A percentile compares a stretch with the other conserved stretches of the same genome.
These are phyloP conservation scores for Jacana jacana DNA, from an alignment of 2,113 vertebrate genomes.

Conservation along the genomic window DNA sequence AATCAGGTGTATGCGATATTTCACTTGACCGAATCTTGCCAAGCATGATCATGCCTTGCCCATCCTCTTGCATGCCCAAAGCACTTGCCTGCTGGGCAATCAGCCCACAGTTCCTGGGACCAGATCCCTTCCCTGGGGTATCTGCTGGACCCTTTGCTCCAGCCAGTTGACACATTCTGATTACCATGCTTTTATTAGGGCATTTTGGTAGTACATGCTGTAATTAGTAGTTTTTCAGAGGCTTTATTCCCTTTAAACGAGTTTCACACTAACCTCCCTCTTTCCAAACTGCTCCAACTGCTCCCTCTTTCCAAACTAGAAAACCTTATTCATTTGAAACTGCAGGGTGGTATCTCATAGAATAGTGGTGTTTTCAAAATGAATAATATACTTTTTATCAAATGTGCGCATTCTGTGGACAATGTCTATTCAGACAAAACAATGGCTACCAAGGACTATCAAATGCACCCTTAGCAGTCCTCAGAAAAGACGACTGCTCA, in stretches of 20 bases:
- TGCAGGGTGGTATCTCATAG: background rate
- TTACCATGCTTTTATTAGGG: background rate
- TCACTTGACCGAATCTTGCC: conserved; percentile 20
- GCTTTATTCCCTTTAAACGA: background rate
- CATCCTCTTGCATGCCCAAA: background rate
- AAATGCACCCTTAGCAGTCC: background rate
- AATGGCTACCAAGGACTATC: background rate
- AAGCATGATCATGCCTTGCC: background rate
- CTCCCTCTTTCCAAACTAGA: background rate
- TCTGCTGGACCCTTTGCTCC: background rate
- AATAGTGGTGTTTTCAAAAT: background rate
- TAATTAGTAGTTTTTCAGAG: background rate
- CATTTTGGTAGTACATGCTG: background rate
- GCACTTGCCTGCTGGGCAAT: background rate
- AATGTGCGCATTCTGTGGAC: background rate
- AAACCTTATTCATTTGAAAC: background rate
- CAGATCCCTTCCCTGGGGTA: background rate
- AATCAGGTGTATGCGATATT: background rate
- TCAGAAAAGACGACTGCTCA: too few relatives aligned
- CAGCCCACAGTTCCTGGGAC: background rate
- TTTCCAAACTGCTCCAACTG: background rate
- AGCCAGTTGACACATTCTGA: background rate
- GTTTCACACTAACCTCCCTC: background rate
- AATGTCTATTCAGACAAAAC: background rate
- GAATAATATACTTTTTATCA: background rate